These are phyloP conservation scores for Drosophila carrolli DNA, from an alignment of 1,140 invertebrate species.

Conservation along the genomic window DNA sequence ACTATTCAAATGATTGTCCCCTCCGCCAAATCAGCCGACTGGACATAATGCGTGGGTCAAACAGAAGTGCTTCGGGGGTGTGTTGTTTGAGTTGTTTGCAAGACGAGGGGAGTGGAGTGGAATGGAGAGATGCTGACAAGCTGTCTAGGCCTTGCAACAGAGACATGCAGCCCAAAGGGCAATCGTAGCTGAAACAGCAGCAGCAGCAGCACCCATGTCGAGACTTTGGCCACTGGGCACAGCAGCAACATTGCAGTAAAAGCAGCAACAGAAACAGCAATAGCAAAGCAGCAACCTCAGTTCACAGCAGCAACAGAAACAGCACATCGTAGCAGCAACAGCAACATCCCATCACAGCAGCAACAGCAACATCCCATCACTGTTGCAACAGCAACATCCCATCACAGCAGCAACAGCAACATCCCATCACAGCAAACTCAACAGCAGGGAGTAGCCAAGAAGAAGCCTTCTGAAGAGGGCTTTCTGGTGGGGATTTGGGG, in stretches of 20 bases:
- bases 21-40: conserved; percentile 44
- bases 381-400: conserved; percentile 9
- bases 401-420: conserved; percentile 20
- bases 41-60: conserved; percentile 60
- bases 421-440: conserved; percentile 11
- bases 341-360: background rate
- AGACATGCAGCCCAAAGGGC: conserved; percentile 36
- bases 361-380: conserved; percentile 8
- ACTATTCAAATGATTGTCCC: conserved; percentile 55
- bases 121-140: conserved; percentile 32
- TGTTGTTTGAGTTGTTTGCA: too few species aligned
- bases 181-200: conserved; percentile 41
- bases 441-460: conserved; percentile 21
- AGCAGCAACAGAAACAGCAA: background rate
- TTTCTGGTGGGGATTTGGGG: background rate
- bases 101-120: too few species aligned
- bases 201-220: conserved; percentile 11
- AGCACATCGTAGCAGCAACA: too few species aligned
- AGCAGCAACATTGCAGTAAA: conserved; percentile 11
- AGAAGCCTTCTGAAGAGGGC: conserved; percentile 23
- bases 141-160: conserved; percentile 40
- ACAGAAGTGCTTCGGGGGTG: conserved; percentile 19
- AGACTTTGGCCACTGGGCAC: conserved; percentile 6
- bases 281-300: too few species aligned
- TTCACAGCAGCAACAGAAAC: conserved; percentile 18